A percentile compares a stretch with the other conserved stretches of the same genome.
These are phyloP conservation scores for Gobio gobio DNA, from an alignment of 2,113 vertebrate species.

Conservation along the genomic window DNA sequence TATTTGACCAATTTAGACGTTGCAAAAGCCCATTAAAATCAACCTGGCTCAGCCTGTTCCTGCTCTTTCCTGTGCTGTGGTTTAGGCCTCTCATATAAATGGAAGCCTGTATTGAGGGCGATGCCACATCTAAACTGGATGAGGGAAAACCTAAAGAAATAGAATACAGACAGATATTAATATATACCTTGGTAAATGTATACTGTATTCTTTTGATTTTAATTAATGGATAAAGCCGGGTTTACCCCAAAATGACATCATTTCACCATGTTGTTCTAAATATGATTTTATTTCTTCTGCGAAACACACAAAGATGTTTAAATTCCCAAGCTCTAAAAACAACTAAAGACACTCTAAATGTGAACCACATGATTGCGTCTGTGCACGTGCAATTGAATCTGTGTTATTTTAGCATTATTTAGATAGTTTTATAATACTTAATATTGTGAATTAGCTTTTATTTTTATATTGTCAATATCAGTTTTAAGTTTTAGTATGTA, in stretches of 20 bases:
- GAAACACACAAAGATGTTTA: too few species aligned
- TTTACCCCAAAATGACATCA: background rate
- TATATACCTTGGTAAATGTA: background rate
- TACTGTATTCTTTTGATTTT: too few species aligned
- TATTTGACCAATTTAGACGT: background rate
- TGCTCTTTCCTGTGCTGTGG: constrained; percentile 74
- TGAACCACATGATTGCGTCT: background rate
- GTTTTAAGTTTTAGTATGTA: background rate
- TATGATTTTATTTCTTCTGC: too few species aligned
- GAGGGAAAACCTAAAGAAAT: background rate
- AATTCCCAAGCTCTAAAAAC: background rate
- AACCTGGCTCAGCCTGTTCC: constrained; percentile 84
- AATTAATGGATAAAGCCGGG: background rate
- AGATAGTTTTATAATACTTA: background rate
- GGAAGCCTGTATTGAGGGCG: background rate
- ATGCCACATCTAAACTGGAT: background rate
- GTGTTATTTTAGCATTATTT: background rate
- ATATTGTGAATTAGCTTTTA: background rate
- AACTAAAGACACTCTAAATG: background rate
- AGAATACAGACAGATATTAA: background rate
- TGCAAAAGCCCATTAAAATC: background rate
- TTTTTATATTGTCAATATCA: background rate
- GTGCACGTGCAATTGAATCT: background rate
- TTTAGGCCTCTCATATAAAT: background rate
- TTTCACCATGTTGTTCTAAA: background rate